These are phyloP conservation scores for Sebastes wilsoni DNA, from an alignment of 2,797 vertebrate species.

Conservation along the genomic window DNA sequence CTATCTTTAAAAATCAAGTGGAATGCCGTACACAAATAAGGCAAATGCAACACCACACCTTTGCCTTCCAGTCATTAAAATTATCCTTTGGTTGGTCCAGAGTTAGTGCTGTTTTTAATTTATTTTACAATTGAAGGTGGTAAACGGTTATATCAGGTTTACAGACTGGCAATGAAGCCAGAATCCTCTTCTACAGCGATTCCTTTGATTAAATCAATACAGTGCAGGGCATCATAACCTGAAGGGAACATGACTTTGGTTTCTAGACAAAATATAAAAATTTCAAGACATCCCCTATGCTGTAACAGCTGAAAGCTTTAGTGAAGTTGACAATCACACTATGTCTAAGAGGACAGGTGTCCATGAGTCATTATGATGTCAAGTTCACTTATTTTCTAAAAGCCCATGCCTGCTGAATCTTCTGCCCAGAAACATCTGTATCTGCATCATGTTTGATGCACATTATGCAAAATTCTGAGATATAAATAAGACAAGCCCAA, in stretches of 20 bases:
- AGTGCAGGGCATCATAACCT: not conserved
- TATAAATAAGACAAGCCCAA: not conserved
- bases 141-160: not conserved
- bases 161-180: slow-evolving; percentile 1
- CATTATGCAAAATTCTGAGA: not conserved
- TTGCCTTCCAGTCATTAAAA: not conserved
- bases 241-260: not conserved
- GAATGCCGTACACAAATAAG: not conserved
- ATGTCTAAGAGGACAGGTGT: not conserved
- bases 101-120: not conserved
- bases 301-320: not conserved
- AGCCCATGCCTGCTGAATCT: not conserved
- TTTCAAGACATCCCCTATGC: not conserved
- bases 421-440: not conserved
- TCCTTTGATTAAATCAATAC: not conserved
- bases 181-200: not conserved
- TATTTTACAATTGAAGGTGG: not conserved
- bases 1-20: not conserved
- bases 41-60: not conserved
- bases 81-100: not conserved
- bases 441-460: not conserved
- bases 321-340: not conserved
- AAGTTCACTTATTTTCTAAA: slow-evolving; percentile 18
- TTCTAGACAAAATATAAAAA: not conserved
- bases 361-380: slow-evolving; percentile 1